These are phyloP conservation scores for Reticulitermes speratus DNA, from an alignment of 1,140 invertebrate genomes.

Conservation along the genomic window DNA sequence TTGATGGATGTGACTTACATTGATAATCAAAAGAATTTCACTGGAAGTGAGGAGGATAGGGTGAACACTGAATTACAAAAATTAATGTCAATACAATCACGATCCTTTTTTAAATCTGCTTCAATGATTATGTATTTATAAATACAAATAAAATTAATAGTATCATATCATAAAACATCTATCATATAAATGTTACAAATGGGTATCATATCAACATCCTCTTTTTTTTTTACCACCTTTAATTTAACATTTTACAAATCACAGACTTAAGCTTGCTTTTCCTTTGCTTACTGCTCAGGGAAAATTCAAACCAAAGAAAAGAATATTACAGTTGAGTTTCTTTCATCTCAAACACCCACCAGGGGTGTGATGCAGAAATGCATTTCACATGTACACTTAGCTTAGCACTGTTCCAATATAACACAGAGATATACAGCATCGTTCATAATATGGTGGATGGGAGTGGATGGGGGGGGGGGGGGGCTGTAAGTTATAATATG, in stretches of 20 bases:
- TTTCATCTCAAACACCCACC: slow-evolving; percentile 8
- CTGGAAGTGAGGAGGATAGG: too few species aligned
- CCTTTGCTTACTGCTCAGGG: not conserved
- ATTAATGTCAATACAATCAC: too few species aligned
- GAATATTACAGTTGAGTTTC: slow-evolving; percentile 17
- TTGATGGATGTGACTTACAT: too few species aligned
- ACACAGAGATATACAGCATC: not conserved
- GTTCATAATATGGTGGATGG: not conserved
- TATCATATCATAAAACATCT: slow-evolving; percentile 30
- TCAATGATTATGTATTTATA: slow-evolving; percentile 30
- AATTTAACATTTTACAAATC: slow-evolving; percentile 31
- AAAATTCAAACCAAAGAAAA: slow-evolving; percentile 21
- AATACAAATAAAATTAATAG: slow-evolving; percentile 30
- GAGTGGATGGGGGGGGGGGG: not conserved
- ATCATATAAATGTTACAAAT: slow-evolving; percentile 31
- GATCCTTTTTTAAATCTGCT: not conserved
- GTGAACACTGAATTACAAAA: too few species aligned
- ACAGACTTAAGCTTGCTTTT: slow-evolving; percentile 31
- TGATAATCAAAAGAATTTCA: too few species aligned
- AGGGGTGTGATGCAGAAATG: not conserved
- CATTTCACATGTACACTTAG: slow-evolving; percentile 6
- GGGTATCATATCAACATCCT: slow-evolving; percentile 23
- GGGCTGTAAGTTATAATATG: not conserved
- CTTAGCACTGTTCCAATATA: not conserved
- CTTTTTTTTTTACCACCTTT: slow-evolving; percentile 20